Conservation (phyloP, 2,113 vertebrate genomes). For the Sinocyclocheilus grahami region DNA sequence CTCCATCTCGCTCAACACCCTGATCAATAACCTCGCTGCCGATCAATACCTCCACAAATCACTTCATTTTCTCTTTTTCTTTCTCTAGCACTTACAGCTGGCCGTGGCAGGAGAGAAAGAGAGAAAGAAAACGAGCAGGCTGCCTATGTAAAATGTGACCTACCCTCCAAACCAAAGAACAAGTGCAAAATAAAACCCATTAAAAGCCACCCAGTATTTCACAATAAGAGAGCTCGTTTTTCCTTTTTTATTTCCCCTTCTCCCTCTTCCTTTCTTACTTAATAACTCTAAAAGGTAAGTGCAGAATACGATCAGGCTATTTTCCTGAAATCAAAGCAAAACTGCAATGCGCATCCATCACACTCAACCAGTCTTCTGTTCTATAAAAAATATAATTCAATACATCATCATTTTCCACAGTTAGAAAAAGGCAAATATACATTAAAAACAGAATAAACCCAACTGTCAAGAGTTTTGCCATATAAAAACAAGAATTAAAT, state of each 20-base stretch:
- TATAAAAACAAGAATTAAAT: background rate
- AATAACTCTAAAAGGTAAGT: conserved; percentile 68
- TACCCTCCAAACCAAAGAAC: conserved; percentile 52
- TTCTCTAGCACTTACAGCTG: conserved; percentile 29
- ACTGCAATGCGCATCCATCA: conserved; percentile 62
- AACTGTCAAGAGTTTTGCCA: conserved; percentile 44
- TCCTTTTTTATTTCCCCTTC: conserved; percentile 26
- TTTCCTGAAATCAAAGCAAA: conserved; percentile 66
- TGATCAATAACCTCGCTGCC: conserved; percentile 72
- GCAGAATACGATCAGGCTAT: conserved; percentile 69
- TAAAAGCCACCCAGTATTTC: conserved; percentile 60
- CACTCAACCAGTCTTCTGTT: conserved; percentile 45
- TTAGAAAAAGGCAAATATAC: conserved; percentile 46
- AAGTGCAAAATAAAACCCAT: conserved; percentile 63
- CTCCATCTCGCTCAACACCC: conserved; percentile 53
- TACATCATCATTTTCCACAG: conserved; percentile 20
- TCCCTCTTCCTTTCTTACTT: conserved; percentile 48
- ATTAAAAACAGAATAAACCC: conserved; percentile 57
- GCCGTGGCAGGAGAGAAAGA: background rate
- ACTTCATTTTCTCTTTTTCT: conserved; percentile 72
- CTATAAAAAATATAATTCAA: background rate
- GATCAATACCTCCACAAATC: conserved; percentile 74
- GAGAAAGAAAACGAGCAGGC: conserved; percentile 20
- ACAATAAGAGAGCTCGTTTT: conserved; percentile 56
- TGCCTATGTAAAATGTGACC: conserved; percentile 57